phyloP scores from a whole-genome alignment of 1,140 invertebrate species.

The Amphibalanus amphitrite region DNA sequence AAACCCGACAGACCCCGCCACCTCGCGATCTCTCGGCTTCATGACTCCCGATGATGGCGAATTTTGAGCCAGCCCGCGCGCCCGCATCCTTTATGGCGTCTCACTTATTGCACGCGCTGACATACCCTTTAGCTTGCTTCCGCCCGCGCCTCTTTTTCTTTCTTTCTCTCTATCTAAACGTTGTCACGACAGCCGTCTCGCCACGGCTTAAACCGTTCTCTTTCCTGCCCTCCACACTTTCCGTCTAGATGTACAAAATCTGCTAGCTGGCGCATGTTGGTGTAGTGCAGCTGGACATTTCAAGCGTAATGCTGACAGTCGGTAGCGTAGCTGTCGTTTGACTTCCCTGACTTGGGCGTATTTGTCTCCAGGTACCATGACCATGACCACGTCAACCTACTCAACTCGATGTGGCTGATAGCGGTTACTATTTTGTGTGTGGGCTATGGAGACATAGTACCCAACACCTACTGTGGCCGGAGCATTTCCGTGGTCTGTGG shows the following conservation, averaged over 20 bases:
- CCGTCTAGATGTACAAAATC: conserved; percentile 16
- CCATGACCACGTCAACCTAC: conserved; percentile 70
- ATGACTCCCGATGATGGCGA: background rate
- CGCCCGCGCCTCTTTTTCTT: too few species aligned
- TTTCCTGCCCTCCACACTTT: conserved; percentile 15
- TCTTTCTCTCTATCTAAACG: background rate
- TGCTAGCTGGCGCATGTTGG: background rate
- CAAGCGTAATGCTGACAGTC: background rate
- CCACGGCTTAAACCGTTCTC: conserved; percentile 5
- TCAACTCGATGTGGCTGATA: conserved; percentile 86
- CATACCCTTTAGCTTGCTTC: conserved; percentile 6
- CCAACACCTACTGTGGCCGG: conserved; percentile 83
- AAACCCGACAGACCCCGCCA: background rate
- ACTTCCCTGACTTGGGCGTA: conserved; percentile 8
- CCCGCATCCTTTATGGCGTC: background rate
- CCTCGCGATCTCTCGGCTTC: background rate
- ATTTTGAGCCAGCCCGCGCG: background rate
- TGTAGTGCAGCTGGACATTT: background rate
- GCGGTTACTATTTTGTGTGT: conserved; percentile 69
- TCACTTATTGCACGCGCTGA: too few species aligned
- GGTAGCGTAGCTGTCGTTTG: background rate
- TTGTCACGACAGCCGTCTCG: background rate
- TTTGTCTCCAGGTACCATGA: conserved; percentile 50
- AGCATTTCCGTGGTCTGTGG: conserved; percentile 77
- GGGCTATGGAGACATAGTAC: conserved; percentile 73